phyloP scores from a whole-genome alignment of 1,140 invertebrate genomes.

The Phthorimaea operculella region DNA sequence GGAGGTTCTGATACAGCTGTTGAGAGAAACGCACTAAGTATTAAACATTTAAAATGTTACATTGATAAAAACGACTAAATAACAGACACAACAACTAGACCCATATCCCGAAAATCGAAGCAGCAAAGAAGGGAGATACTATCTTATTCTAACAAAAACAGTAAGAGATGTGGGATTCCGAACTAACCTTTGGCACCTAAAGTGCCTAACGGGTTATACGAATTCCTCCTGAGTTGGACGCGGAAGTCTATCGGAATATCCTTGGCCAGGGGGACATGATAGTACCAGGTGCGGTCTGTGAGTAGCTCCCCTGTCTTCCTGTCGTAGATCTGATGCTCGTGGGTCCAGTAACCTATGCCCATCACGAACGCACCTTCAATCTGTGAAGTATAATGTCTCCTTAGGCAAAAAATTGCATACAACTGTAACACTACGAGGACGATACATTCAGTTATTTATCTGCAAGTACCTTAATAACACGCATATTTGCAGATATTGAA shows the following conservation, averaged over 20 bases:
- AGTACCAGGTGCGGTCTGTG: conserved; percentile 82
- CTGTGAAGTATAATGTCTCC: background rate
- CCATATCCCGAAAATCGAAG: no score
- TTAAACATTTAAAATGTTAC: no score
- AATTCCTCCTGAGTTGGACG: conserved; percentile 75
- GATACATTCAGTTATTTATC: no score
- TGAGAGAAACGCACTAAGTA: no score
- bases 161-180: background rate
- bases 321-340: conserved; percentile 74
- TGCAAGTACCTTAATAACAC: no score
- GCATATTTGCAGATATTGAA: no score
- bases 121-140: no score
- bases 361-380: conserved; percentile 82
- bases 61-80: no score
- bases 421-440: no score
- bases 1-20: conserved; percentile 82
- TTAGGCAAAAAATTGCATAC: no score
- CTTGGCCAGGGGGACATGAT: conserved; percentile 79
- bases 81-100: no score
- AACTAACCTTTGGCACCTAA: conserved; percentile 77
- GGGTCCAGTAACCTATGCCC: conserved; percentile 81
- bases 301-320: conserved; percentile 71
- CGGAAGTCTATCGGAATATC: conserved; percentile 85
- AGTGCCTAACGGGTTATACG: conserved; percentile 73
- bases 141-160: no score